Evolutionary conservation across 2,113 vertebrate species (phyloP).

Genomic region (Sclerurus mexicanus): DNA sequence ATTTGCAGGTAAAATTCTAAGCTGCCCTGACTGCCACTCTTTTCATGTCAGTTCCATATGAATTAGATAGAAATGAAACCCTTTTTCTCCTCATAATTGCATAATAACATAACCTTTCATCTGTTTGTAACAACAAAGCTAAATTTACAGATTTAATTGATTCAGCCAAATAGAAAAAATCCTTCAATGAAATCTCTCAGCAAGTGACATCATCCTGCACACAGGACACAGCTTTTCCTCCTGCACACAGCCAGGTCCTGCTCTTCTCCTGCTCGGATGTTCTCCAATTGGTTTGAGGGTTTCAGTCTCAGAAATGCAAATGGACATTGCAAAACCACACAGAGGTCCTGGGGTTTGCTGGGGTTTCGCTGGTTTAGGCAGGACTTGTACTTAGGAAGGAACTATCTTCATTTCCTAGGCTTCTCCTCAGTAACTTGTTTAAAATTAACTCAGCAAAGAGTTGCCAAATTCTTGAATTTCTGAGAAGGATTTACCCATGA

Average conservation of each 20-base stretch:
- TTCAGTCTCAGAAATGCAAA: not conserved
- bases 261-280: not conserved
- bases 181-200: not conserved
- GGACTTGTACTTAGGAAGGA: not conserved
- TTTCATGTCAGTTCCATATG: not conserved
- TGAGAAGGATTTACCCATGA: not conserved
- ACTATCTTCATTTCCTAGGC: not conserved
- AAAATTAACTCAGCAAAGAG: not conserved
- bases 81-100: not conserved
- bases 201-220: not conserved
- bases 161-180: not conserved
- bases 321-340: not conserved
- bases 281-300: not conserved
- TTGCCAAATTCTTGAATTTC: not conserved
- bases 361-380: not conserved
- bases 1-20: not conserved
- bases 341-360: not conserved
- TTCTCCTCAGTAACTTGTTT: not conserved
- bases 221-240: not conserved
- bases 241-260: not conserved
- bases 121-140: not conserved
- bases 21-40: not conserved
- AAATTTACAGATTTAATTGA: not conserved
- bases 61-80: not conserved
- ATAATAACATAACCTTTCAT: not conserved